Base-by-base conservation (phyloP, 2,113 vertebrate genomes). In the Sphaerodactylus townsendi region DNA sequence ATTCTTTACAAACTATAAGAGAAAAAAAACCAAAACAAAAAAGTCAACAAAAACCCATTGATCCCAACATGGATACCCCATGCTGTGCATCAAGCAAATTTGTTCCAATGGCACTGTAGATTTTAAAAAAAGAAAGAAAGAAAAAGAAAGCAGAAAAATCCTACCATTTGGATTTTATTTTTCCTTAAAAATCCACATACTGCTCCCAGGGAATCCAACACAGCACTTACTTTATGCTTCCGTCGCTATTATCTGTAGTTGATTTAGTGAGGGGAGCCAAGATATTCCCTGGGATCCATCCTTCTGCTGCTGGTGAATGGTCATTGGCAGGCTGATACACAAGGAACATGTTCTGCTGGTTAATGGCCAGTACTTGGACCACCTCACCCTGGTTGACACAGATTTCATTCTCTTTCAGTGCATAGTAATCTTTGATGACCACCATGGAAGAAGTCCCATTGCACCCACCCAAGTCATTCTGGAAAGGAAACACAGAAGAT, bases 311-410 rank as follows among this genome's bases (percentile, higher is more conserved):
- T 0, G 99, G 98, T 19, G 98, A 99, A 10, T 96, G 97, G 93
- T 97, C 97, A 1, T 97, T 97, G 73, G 98, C 98, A 0, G 98
- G 96, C 83, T 98, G 98, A 95, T 97, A 98, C 66, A 99, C 98
- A 88, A 99, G 97, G 96, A 96, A 98, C 98, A 99, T 99, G 95
- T 98, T 99, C 96, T 99, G 98, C 96, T 99, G 99, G 93, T 99
- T 99, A 95, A 97, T 91, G 92, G 98, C 97, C 89, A 99, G 97
- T 93, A 99, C 95, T 92, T 99, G 99, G 83, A 99, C 98, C 79
- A 96, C 95, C 95, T 99, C 98, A 28, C 98, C 99, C 94, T 98
- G 98, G 86, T 96, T 96, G 89, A 99, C 98, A 85, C 97, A 98
- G 90, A 99, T 98, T 94, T 99, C 99, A 35, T 99, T 98, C 95